These are phyloP conservation scores for Enteromius viviparus DNA, from an alignment of 2,797 vertebrate species.

Conservation along the genomic window DNA sequence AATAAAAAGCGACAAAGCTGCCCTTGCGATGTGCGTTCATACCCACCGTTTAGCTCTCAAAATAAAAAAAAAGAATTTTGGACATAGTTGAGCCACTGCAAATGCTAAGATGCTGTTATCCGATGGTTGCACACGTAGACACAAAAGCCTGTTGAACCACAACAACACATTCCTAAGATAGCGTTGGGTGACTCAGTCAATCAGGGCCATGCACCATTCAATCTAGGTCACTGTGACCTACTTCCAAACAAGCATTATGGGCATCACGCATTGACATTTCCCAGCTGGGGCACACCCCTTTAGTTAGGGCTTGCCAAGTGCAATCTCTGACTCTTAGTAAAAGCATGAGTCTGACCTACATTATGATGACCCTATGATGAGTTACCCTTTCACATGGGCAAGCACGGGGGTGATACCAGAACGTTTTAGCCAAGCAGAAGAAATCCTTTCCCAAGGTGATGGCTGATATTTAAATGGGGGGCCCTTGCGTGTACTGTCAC, in stretches of 20 bases:
- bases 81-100: slow-evolving; percentile 71
- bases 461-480: slow-evolving; percentile 18
- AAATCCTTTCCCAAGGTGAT: slow-evolving; percentile 12
- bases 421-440: slow-evolving; percentile 19
- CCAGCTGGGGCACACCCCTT: slow-evolving; percentile 54
- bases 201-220: slow-evolving; percentile 69
- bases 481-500: background rate
- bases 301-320: slow-evolving; percentile 55
- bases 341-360: slow-evolving; percentile 60
- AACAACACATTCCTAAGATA: slow-evolving; percentile 63
- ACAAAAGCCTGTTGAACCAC: slow-evolving; percentile 44
- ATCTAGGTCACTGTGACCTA: slow-evolving; percentile 81
- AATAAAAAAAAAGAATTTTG: slow-evolving; percentile 78
- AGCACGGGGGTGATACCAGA: slow-evolving; percentile 1
- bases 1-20: slow-evolving; percentile 87
- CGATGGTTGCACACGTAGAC: slow-evolving; percentile 33
- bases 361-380: slow-evolving; percentile 47
- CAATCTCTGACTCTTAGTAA: slow-evolving; percentile 50
- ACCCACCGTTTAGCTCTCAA: slow-evolving; percentile 71
- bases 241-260: slow-evolving; percentile 77
- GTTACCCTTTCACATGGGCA: slow-evolving; percentile 51
- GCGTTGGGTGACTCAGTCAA: slow-evolving; percentile 69
- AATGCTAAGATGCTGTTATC: slow-evolving; percentile 29
- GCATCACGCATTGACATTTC: slow-evolving; percentile 63
- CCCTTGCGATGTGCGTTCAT: slow-evolving; percentile 76